Base-by-base conservation (phyloP, 2,113 vertebrate species). In the Mirounga angustirostris region DNA sequence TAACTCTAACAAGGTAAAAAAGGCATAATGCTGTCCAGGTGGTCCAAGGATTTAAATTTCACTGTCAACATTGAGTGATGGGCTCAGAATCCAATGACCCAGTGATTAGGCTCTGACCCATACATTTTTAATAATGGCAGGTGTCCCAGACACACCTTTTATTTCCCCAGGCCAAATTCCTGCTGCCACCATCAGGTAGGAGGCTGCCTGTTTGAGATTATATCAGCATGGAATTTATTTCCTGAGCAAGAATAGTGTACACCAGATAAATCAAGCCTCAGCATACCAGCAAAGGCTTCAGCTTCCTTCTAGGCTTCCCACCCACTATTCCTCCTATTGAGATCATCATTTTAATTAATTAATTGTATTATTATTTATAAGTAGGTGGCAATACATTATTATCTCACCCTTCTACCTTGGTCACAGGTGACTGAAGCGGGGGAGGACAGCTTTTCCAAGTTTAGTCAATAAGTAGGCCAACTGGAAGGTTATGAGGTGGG, bases 51-150 rank as follows among this genome's bases (percentile, higher is more conserved):
- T 71, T 83, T 95, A 69, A 89, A 84, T 78, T 89, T 69, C 30
- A 89, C 1, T 36, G 69, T 92, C 84, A 78, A 79, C 43, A 63
- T 14, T 73, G n/a, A 71, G 9, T 89, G 50, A 84, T 46, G 46
- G 46, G 13, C n/a, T 97, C 78, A 61, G 54, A 79, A 24, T 61
- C 52, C 52, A 86, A 13, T 63, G 69, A 84, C 28, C 76, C 69
- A 79, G 16, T n/a, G 61, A 79, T 54, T 93, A 33, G 54, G 46
- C 78, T 73, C 71, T 95, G 93, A 93, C 71, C 28, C 78, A 79
- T 46, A 71, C n/a, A 80, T 71, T 89, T 89, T 95, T 89, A 89
- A 58, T 73, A 97, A 71, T 16, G 33, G 52, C 85, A 93, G 46
- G 52, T 79, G 79, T 95, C 71, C n/a, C 43, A 89, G 79, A 85